Percentiles rank a stretch among this genome's conserved stretches.
Evolutionary conservation across 2,888 invertebrate genomes (phyloP).

Genomic region (Zygogramma bicolorata): DNA sequence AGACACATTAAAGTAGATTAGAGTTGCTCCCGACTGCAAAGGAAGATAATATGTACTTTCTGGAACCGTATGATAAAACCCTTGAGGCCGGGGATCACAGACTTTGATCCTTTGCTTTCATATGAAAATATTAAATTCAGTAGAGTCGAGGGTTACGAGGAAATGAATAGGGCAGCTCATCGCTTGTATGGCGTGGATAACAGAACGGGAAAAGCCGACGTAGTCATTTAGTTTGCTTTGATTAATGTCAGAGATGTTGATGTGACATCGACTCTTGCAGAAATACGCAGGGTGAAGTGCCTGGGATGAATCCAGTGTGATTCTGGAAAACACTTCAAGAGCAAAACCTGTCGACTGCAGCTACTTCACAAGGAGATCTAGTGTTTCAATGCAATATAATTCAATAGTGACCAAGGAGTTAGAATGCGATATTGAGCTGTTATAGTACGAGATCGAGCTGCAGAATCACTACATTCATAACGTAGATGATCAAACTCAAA

Average conservation of each 20-base stretch:
- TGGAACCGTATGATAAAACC: slow-evolving; percentile 31
- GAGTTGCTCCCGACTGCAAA: slow-evolving; percentile 34
- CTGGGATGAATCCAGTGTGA: no score
- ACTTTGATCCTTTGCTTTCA: slow-evolving; percentile 38
- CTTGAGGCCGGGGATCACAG: slow-evolving; percentile 28
- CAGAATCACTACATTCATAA: no score
- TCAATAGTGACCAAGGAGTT: no score
- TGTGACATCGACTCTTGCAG: no score
- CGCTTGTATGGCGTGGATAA: slow-evolving; percentile 34
- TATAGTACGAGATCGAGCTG: no score
- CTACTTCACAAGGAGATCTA: no score
- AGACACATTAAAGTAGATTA: slow-evolving; percentile 41
- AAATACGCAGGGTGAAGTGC: no score
- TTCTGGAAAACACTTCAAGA: no score
- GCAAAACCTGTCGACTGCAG: no score
- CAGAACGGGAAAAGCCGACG: neutral
- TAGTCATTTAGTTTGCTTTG: neutral
- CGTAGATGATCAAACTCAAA: no score
- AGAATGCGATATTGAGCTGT: no score
- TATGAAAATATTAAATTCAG: slow-evolving; percentile 38
- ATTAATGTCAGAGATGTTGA: neutral
- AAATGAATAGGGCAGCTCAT: slow-evolving; percentile 37
- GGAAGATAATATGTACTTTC: slow-evolving; percentile 32
- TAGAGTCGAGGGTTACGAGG: slow-evolving; percentile 23
- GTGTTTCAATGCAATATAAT: no score